phyloP scores from a whole-genome alignment of 2,888 invertebrate genomes.

The Nymphalis polychloros region DNA sequence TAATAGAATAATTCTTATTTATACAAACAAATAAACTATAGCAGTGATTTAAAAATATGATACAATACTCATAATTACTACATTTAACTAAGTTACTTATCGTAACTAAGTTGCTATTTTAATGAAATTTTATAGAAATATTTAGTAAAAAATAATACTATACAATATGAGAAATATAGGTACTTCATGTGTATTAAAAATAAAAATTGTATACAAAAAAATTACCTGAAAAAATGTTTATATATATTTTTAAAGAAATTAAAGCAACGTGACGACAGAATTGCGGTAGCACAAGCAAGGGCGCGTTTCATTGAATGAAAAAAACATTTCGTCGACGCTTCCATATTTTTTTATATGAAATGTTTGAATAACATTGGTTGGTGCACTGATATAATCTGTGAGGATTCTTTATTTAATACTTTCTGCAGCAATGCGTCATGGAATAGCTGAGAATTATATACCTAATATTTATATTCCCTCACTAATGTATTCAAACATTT shows the following conservation, averaged over 20 bases:
- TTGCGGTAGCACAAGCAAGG: slow-evolving; percentile 59
- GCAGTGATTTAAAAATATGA: background rate
- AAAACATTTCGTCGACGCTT: slow-evolving; percentile 32
- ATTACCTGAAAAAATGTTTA: slow-evolving; percentile 5
- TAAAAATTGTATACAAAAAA: background rate
- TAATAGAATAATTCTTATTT: background rate
- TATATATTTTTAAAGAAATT: slow-evolving; percentile 10
- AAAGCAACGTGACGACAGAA: slow-evolving; percentile 1
- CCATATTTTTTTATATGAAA: slow-evolving; percentile 31
- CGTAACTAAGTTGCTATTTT: too few relatives aligned
- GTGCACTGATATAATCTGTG: slow-evolving; percentile 28
- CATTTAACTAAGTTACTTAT: too few relatives aligned
- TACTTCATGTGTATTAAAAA: background rate
- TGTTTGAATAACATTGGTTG: slow-evolving; percentile 33
- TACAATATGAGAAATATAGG: too few relatives aligned
- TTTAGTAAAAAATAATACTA: too few relatives aligned
- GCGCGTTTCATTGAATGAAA: slow-evolving; percentile 49
- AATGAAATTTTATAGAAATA: too few relatives aligned
- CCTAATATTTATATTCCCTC: background rate
- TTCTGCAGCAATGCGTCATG: slow-evolving; percentile 33
- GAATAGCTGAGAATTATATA: background rate
- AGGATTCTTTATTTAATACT: slow-evolving; percentile 27
- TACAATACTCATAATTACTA: too few relatives aligned
- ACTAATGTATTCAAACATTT: slow-evolving; percentile 1
- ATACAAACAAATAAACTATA: too few relatives aligned